phyloP scores from a whole-genome alignment of 1,140 invertebrate species.

The Adoxophyes honmai region DNA sequence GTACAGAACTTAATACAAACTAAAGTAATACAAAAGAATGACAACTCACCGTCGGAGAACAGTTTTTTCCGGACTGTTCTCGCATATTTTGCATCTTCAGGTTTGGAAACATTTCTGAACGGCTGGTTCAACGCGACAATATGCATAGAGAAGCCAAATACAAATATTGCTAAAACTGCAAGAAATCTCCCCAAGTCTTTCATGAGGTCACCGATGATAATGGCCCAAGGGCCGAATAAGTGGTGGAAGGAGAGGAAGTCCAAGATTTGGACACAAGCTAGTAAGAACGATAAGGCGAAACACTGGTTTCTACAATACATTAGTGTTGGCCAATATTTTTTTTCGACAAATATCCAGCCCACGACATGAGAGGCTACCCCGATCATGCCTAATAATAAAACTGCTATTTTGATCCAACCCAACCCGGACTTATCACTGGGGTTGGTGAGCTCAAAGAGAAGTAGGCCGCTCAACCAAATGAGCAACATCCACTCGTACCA shows the following conservation, averaged over 20 bases:
- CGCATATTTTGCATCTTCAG: slow-evolving; percentile 70
- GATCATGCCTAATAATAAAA: slow-evolving; percentile 94
- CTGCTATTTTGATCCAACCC: slow-evolving; percentile 94
- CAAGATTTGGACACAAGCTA: slow-evolving; percentile 97
- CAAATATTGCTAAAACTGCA: slow-evolving; percentile 97
- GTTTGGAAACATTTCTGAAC: slow-evolving; percentile 83
- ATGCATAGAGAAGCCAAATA: slow-evolving; percentile 98
- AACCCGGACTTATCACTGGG: slow-evolving; percentile 96
- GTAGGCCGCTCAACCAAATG: slow-evolving; percentile 95
- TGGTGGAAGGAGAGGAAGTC: slow-evolving; percentile 99
- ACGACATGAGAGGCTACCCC: slow-evolving; percentile 94
- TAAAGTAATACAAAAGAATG: slow-evolving; percentile 19
- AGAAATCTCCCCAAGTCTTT: slow-evolving; percentile 96
- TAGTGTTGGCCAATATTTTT: slow-evolving; percentile 86
- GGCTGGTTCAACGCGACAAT: slow-evolving; percentile 97
- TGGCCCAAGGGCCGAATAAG: slow-evolving; percentile 98
- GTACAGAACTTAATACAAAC: no score
- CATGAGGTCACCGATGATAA: slow-evolving; percentile 93
- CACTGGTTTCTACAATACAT: slow-evolving; percentile 97
- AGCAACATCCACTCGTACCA: slow-evolving; percentile 98
- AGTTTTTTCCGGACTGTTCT: slow-evolving; percentile 74
- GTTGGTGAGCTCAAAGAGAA: slow-evolving; percentile 97
- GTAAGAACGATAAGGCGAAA: slow-evolving; percentile 94
- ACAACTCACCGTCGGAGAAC: slow-evolving; percentile 86
- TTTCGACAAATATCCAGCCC: slow-evolving; percentile 83